phyloP scores from a whole-genome alignment of 1,140 invertebrate genomes.

The Magallana gigas region DNA sequence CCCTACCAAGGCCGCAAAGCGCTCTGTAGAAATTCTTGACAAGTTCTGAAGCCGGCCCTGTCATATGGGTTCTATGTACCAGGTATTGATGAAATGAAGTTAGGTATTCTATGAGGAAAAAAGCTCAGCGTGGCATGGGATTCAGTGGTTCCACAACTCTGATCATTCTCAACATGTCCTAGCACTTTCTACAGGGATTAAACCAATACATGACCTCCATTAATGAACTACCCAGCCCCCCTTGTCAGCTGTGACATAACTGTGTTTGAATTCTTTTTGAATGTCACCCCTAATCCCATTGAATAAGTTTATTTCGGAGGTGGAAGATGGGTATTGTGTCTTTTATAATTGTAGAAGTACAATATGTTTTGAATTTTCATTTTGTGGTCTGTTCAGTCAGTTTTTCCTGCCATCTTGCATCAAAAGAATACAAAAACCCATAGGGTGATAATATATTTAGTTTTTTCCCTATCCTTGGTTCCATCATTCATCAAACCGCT shows the following conservation, averaged over 20 bases:
- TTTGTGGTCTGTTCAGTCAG: too few species aligned
- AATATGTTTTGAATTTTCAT: too few species aligned
- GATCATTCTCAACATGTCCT: background rate
- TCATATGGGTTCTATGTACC: constrained; percentile 24
- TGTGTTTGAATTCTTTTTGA: background rate
- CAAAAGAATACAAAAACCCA: background rate
- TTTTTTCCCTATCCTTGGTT: too few species aligned
- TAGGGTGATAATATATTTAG: too few species aligned
- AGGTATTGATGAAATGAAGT: constrained; percentile 26
- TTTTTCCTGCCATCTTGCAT: background rate
- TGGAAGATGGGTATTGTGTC: background rate
- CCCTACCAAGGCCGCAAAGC: background rate
- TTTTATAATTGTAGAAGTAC: background rate
- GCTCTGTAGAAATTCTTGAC: constrained; percentile 10
- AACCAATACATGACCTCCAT: background rate
- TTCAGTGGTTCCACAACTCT: constrained; percentile 1
- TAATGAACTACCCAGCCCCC: background rate
- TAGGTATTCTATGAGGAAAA: constrained; percentile 5
- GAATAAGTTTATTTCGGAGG: background rate
- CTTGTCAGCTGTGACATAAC: background rate
- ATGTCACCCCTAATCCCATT: background rate
- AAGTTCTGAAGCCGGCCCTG: constrained; percentile 7
- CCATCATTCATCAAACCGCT: too few species aligned
- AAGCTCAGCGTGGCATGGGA: constrained; percentile 6
- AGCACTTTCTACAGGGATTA: background rate